Conservation (phyloP, 2,113 vertebrate genomes). For the Prionailurus bengalensis region DNA sequence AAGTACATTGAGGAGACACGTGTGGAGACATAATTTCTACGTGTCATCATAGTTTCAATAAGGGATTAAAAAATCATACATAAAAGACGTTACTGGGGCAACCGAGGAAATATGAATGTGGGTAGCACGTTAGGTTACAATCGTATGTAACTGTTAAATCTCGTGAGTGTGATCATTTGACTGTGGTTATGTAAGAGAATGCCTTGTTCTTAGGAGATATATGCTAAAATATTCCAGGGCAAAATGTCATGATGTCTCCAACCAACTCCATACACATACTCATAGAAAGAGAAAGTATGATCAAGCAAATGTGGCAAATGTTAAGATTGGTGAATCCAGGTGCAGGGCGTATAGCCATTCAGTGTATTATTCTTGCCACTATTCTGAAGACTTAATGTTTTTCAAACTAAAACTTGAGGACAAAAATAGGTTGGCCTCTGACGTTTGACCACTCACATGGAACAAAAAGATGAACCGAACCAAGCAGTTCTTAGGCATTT, state of each 20-base stretch:
- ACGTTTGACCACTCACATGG: not conserved
- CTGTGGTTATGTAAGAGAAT: not conserved
- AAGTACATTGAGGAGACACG: not conserved
- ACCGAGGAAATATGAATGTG: not conserved
- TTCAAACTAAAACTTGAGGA: not conserved
- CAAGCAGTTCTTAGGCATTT: not conserved
- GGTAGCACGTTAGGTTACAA: not conserved
- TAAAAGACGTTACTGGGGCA: not conserved
- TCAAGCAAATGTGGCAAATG: not conserved
- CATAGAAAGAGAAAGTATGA: not conserved
- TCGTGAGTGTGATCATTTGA: slow-evolving; percentile 1
- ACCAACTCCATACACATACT: not conserved
- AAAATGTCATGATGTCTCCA: not conserved
- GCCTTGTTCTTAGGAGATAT: not conserved
- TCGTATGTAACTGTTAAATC: not conserved
- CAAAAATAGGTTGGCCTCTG: not conserved
- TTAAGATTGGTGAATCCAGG: not conserved
- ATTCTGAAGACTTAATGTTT: not conserved
- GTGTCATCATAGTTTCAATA: not conserved
- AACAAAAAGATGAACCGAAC: not conserved
- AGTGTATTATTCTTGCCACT: not conserved
- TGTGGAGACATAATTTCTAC: not conserved
- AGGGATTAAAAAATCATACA: not conserved
- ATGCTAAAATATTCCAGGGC: not conserved
- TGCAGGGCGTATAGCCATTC: not conserved